These are phyloP conservation scores for Argya squamiceps DNA, from an alignment of 2,797 vertebrate species.

Conservation along the genomic window DNA sequence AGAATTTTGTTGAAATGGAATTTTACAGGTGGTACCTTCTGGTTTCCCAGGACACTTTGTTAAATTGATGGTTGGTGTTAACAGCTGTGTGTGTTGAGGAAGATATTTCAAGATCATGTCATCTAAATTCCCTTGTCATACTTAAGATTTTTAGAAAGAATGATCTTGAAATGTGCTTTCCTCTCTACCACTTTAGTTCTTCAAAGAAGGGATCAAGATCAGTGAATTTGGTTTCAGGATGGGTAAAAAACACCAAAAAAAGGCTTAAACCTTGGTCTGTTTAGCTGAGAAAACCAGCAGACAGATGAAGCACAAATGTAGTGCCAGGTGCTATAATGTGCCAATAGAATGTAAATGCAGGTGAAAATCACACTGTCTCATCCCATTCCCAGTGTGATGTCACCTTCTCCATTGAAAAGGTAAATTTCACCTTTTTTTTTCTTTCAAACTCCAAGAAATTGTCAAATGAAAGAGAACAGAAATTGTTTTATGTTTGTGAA, in stretches of 20 bases:
- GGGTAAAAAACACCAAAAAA: no score
- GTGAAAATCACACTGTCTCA: neutral
- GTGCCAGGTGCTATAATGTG: neutral
- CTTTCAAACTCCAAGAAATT: neutral
- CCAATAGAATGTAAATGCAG: rapidly evolving
- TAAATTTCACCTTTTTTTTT: neutral
- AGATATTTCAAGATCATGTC: neutral
- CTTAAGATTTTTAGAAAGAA: neutral
- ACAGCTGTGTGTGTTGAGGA: neutral
- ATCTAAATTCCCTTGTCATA: neutral
- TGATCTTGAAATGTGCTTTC: neutral
- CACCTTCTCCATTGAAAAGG: neutral
- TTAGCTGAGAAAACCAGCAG: neutral
- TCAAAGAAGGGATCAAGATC: neutral
- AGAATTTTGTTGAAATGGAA: neutral
- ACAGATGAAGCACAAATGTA: neutral
- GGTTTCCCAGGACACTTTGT: neutral
- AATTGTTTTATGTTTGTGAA: neutral
- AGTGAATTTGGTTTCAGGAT: neutral
- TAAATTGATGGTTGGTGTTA: neutral
- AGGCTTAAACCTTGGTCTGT: neutral
- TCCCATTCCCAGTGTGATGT: neutral
- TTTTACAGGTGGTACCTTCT: neutral
- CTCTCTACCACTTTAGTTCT: neutral
- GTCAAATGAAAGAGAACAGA: neutral